These are phyloP conservation scores for Melinaea marsaeus DNA, from an alignment of 2,888 invertebrate genomes.

Conservation along the genomic window DNA sequence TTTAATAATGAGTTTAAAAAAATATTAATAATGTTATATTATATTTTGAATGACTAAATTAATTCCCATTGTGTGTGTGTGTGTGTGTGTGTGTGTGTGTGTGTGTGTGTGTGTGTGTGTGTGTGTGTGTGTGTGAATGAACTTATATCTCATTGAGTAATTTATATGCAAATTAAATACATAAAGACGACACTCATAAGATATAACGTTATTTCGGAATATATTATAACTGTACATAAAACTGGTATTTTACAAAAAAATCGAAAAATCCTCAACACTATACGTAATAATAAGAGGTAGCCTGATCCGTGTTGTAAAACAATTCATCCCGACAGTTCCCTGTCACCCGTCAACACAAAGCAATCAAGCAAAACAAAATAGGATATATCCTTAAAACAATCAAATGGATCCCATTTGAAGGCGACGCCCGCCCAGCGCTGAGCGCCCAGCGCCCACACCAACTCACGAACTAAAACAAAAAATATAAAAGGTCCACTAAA, in stretches of 20 bases:
- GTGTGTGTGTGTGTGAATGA: slow-evolving; percentile 21
- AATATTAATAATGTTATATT: no score
- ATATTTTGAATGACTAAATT: slow-evolving; percentile 4
- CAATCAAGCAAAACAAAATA: slow-evolving; percentile 1
- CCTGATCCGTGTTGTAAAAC: no score
- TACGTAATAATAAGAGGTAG: no score
- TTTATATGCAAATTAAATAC: slow-evolving; percentile 20
- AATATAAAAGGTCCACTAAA: slow-evolving; percentile 47
- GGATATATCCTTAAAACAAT: slow-evolving; percentile 56
- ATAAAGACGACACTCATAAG: slow-evolving; percentile 2
- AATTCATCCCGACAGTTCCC: no score
- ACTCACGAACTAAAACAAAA: slow-evolving; percentile 50
- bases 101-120: slow-evolving; percentile 13
- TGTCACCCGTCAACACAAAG: not conserved
- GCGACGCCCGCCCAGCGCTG: slow-evolving; percentile 57
- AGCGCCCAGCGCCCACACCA: slow-evolving; percentile 56
- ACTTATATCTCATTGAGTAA: slow-evolving; percentile 22
- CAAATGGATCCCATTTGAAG: slow-evolving; percentile 63
- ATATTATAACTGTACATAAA: not conserved
- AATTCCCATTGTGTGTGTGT: slow-evolving; percentile 12
- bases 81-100: slow-evolving; percentile 16
- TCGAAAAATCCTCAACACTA: no score
- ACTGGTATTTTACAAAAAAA: not conserved
- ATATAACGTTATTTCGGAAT: not conserved
- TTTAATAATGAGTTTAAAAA: no score